These are phyloP conservation scores for Phortica magna DNA, from an alignment of 2,888 invertebrate genomes.

Conservation along the genomic window DNA sequence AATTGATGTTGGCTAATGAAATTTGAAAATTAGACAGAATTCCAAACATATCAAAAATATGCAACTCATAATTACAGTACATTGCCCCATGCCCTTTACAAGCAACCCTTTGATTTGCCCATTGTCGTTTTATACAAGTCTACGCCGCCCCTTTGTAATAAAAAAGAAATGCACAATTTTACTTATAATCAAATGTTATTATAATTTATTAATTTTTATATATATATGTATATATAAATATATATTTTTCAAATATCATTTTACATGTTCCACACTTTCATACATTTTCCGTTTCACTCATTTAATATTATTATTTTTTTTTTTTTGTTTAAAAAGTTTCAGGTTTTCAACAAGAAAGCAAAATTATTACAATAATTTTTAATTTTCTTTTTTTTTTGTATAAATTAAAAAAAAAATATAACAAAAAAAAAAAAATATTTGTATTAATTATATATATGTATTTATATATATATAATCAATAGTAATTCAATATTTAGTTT, in stretches of 20 bases:
- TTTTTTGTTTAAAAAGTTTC: conserved; percentile 40
- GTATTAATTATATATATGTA: neutral
- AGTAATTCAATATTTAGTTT: neutral
- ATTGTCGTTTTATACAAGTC: no score
- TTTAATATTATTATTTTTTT: neutral
- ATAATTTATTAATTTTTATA: conserved; percentile 47
- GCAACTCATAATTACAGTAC: conserved; percentile 41
- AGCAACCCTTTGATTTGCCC: no score
- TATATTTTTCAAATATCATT: conserved; percentile 15
- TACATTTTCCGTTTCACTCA: neutral
- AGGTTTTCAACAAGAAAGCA: conserved; percentile 28
- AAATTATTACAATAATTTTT: neutral
- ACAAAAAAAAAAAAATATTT: neutral
- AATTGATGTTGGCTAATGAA: no score
- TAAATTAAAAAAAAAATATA: neutral
- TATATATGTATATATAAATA: no score
- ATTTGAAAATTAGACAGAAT: neutral
- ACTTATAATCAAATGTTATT: conserved; percentile 46
- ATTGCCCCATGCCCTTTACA: no score
- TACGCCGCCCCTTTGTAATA: no score
- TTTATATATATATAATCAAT: neutral
- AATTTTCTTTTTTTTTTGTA: no score
- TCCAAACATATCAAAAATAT: conserved; percentile 36
- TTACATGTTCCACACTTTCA: neutral
- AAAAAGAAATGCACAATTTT: neutral